Evolutionary conservation across 2,888 invertebrate species (phyloP).

Genomic region (Lymantria monacha): DNA sequence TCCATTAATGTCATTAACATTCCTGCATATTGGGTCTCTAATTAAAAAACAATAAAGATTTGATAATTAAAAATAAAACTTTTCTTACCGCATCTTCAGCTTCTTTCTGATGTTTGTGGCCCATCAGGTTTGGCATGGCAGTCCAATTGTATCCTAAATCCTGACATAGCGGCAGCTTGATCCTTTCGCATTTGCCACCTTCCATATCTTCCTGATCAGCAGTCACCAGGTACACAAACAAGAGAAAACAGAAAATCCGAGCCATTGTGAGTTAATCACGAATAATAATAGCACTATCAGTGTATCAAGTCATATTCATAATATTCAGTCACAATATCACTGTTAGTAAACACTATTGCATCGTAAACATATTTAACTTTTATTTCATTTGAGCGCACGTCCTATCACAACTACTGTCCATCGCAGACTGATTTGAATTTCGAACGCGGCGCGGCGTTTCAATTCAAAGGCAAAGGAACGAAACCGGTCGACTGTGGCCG

Average conservation of each 20-base stretch:
- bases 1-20: conserved; percentile 6
- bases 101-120: conserved; percentile 90
- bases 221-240: conserved; percentile 61
- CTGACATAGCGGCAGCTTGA: conserved; percentile 89
- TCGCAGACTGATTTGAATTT: conserved; percentile 66
- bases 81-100: conserved; percentile 88
- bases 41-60: background rate
- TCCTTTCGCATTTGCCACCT: conserved; percentile 88
- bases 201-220: conserved; percentile 71
- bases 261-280: conserved; percentile 58
- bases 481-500: conserved; percentile 68
- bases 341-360: conserved; percentile 48
- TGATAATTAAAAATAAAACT: background rate
- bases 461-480: conserved; percentile 69
- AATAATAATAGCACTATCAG: conserved; percentile 39
- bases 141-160: conserved; percentile 94
- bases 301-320: conserved; percentile 57
- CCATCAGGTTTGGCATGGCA: conserved; percentile 92
- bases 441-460: conserved; percentile 59
- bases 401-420: conserved; percentile 37
- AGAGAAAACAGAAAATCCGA: conserved; percentile 64
- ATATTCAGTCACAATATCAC: conserved; percentile 60
- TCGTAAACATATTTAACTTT: conserved; percentile 60
- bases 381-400: conserved; percentile 34
- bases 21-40: background rate